Evolutionary conservation across 2,888 invertebrate genomes (phyloP), one percentile per base, ranked within the genome.

Genomic region (Nomada ruficornis): DNA sequence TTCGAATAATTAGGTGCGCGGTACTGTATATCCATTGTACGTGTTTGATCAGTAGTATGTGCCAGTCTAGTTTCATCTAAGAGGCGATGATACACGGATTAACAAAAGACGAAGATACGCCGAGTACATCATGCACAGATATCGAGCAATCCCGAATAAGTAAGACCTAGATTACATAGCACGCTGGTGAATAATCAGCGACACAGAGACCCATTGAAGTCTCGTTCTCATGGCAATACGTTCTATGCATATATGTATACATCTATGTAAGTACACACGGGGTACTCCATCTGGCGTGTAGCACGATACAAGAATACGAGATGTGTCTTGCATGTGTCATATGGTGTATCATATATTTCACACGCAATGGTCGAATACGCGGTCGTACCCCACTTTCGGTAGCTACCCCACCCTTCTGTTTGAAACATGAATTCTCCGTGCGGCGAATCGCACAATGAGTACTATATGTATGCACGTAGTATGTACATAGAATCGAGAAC

Each of bases 341-440:
- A 15, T 15, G 47, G 20, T 26, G 13, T 57, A 44, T 67, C 42
- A 13, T 55, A 63, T 57, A 10, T 57, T 52, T 67, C 42, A 18
- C 64, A 63, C 68, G 64, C 59, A 65, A 68, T 55, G 62, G 18
- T 44, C 42, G 23, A 59, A 69, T 63, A 59, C 75, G 54, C 50
- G 57, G 26, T 60, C 11, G 67, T 83, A 79, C 68, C 78, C 87
- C 85, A 87, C 80, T 85, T 86, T 86, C 72, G 78, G 76, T 60
- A 62, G 68, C 63, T 54, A 13, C 10, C 10, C 29, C 59, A 23
- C 52, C 36, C 23, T 55, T n/a, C 36, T 36, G 2, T 47, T 59
- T 1, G 23, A 47, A 57, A 59, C 64, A 55, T 76, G n/a, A 44
- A 69, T 82, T 79, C 78, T 64, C 64, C 68, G 52, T 44, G 71